These are phyloP conservation scores for Dynastes grantii DNA, from an alignment of 2,888 invertebrate species.

Conservation along the genomic window DNA sequence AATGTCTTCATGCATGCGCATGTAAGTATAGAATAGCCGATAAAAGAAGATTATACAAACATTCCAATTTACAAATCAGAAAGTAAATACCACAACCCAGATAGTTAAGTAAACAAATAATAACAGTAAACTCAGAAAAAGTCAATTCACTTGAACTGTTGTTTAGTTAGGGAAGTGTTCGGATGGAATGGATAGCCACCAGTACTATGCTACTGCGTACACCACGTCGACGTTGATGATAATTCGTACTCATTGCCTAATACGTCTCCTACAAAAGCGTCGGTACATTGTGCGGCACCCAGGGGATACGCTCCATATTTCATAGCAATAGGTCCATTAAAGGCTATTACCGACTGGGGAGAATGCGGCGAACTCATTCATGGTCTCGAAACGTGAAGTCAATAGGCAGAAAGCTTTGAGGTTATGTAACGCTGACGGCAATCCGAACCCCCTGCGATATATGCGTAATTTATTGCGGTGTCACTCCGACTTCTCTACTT, in stretches of 20 bases:
- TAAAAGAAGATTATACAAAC: no score
- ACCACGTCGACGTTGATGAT: conserved; percentile 20
- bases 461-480: conserved; percentile 46
- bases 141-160: conserved; percentile 24
- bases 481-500: conserved; percentile 23
- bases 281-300: conserved; percentile 61
- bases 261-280: conserved; percentile 37
- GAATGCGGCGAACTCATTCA: conserved; percentile 60
- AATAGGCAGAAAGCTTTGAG: conserved; percentile 48
- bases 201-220: not conserved
- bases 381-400: conserved; percentile 53
- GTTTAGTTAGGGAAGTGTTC: conserved; percentile 18
- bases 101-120: not conserved
- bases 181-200: conserved; percentile 9
- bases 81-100: conserved; percentile 3
- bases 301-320: conserved; percentile 67
- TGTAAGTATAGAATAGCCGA: no score
- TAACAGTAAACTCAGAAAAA: conserved; percentile 12
- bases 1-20: not conserved
- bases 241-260: conserved; percentile 29
- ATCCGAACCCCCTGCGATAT: conserved; percentile 38
- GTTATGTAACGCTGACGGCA: conserved; percentile 48
- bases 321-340: conserved; percentile 69
- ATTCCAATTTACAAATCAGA: not conserved
- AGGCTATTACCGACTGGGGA: conserved; percentile 66